Evolutionary conservation across 2,797 vertebrate genomes (phyloP).

Genomic region (Xiphophorus birchmanni): DNA sequence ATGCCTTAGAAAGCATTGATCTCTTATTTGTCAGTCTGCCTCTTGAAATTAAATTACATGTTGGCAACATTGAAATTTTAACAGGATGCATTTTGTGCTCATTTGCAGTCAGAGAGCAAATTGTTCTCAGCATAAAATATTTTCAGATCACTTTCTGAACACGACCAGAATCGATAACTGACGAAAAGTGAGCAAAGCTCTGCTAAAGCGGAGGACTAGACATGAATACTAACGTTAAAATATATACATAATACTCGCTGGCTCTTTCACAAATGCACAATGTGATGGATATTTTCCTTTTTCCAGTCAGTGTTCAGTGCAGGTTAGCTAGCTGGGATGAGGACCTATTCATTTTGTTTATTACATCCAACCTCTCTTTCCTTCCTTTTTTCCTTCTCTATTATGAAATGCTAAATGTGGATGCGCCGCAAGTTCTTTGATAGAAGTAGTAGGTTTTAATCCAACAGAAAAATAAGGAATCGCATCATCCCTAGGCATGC

Average conservation of each 20-base stretch:
- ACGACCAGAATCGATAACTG: conserved; percentile 26
- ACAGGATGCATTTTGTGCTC: conserved; percentile 36
- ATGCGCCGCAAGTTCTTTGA: background rate
- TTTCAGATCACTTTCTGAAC: conserved; percentile 45
- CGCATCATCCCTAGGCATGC: background rate
- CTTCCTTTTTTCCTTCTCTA: background rate
- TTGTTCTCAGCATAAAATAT: conserved; percentile 38
- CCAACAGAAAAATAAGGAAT: background rate
- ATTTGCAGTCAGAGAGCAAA: conserved; percentile 39
- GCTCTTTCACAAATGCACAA: background rate
- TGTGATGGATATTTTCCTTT: background rate
- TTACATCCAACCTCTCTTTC: background rate
- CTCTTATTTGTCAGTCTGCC: conserved; percentile 5
- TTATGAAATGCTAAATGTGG: background rate
- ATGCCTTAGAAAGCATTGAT: background rate
- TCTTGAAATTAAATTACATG: conserved; percentile 2
- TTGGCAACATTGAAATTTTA: conserved; percentile 16
- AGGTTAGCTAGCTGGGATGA: background rate
- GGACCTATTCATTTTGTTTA: background rate
- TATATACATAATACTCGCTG: conserved; percentile 10
- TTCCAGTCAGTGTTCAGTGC: background rate
- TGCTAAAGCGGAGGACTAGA: conserved; percentile 13
- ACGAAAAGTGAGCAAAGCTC: conserved; percentile 34
- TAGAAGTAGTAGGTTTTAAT: background rate
- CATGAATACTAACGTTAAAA: conserved; percentile 37